Base-by-base conservation (phyloP, 2,113 vertebrate species). In the Brienomyrus longianalis region DNA sequence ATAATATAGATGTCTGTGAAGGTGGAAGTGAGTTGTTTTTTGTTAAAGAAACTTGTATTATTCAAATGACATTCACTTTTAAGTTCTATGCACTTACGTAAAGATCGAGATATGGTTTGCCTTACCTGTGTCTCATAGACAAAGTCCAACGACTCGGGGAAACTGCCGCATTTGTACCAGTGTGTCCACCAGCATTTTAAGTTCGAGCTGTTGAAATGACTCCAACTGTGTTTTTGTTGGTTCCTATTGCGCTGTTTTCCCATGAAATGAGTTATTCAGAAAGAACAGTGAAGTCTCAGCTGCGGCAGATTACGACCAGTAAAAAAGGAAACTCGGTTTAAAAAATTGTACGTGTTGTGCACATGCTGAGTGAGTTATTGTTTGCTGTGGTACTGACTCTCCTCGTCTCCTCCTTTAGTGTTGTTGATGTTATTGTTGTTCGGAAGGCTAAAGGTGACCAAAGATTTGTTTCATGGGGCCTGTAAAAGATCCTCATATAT, bases 371-470 rank as follows among this genome's bases (percentile, higher is more conserved):
- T 94, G 94, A 94, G 90, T 95, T 95, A 93, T 93, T 95, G 92
- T 94, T 84, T 90, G 89, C 90, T 95, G 92, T 94, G 90, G 89
- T 93, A 85, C 92, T 90, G 84, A 89, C 83, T 56, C 31, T 90
- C 84, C 83, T 91, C 59, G 31, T 43, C 70, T 62, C 77, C 91
- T 90, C 70, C 31, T 86, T 85, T 92, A n/a, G 91, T 89, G 35
- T 45, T 91, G 77, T 93, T 91, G 43, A 89, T 90, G 91, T 93
- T 93, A 90, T 94, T 92, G 45, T 92, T 90, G 52, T 87, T 90
- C 89, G 91, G 91, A 90, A 93, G 91, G 91, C 92, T 92, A 93
- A 95, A 94, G 91, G 93, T 94, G 93, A 96, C 96, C 95, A 96
- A 96, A 96, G 95, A 96, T 93, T 94, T 92, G 90, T 92, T 90